These are phyloP conservation scores for Eristalinus sepulchralis DNA, from an alignment of 2,888 invertebrate species.

Conservation along the genomic window DNA sequence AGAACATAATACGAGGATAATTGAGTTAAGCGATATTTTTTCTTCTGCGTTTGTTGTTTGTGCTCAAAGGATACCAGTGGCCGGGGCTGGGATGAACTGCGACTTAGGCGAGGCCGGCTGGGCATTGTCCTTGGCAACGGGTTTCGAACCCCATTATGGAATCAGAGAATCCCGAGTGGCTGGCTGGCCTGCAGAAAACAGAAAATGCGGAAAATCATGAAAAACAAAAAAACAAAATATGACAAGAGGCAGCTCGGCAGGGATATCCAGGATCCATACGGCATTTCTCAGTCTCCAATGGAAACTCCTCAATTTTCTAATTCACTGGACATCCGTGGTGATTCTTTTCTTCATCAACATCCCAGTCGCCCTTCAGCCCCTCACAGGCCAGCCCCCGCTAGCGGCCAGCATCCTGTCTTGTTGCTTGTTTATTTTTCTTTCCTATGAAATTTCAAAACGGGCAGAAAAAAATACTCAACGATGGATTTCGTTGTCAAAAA, in stretches of 20 bases:
- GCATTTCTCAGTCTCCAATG: slow-evolving; percentile 57
- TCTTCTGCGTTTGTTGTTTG: not conserved
- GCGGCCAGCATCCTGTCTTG: no score
- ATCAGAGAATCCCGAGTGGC: slow-evolving; percentile 50
- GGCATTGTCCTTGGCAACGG: slow-evolving; percentile 65
- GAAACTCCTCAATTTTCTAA: slow-evolving; percentile 66
- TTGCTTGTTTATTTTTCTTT: slow-evolving; percentile 18
- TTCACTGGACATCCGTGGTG: slow-evolving; percentile 62
- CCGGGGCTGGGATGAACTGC: not conserved
- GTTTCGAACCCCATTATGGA: slow-evolving; percentile 64
- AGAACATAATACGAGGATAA: slow-evolving; percentile 65
- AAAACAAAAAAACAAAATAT: slow-evolving; percentile 10
- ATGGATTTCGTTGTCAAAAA: slow-evolving; percentile 68
- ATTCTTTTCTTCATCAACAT: slow-evolving; percentile 11
- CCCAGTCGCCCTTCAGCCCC: not conserved
- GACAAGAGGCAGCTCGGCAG: slow-evolving; percentile 48
- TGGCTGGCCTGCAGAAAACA: slow-evolving; percentile 2
- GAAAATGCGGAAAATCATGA: slow-evolving; percentile 15
- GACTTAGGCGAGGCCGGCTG: slow-evolving; percentile 20
- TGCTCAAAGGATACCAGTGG: slow-evolving; percentile 2
- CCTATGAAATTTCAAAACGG: slow-evolving; percentile 15
- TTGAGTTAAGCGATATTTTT: slow-evolving; percentile 67
- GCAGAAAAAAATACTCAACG: slow-evolving; percentile 7
- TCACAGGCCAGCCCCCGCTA: not conserved
- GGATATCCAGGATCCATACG: slow-evolving; percentile 51